phyloP scores from a whole-genome alignment of 2,797 vertebrate genomes.

The Hydrophis major region DNA sequence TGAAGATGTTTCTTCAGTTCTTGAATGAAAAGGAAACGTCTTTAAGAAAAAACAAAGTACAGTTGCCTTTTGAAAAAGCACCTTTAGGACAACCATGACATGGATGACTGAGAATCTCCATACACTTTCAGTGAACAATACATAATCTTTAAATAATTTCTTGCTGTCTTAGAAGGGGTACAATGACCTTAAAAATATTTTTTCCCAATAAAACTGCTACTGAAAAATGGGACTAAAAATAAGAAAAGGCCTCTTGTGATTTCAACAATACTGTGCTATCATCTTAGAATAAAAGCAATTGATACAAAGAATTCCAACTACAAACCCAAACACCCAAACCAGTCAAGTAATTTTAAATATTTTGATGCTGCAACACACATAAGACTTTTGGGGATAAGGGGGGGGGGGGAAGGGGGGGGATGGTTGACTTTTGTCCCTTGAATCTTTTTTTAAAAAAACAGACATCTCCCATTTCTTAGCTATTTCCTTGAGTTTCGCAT shows the following conservation, averaged over 20 bases:
- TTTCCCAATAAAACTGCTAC: constrained; percentile 43
- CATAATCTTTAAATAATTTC: constrained; percentile 50
- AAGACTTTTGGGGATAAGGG: neutral
- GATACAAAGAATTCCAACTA: constrained; percentile 71
- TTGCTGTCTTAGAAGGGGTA: constrained; percentile 57
- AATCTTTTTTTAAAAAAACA: constrained; percentile 5
- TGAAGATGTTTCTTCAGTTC: neutral
- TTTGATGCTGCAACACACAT: constrained; percentile 14
- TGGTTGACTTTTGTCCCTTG: constrained; percentile 29
- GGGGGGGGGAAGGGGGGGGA: neutral
- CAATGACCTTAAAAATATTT: constrained; percentile 61
- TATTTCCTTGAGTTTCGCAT: constrained; percentile 40
- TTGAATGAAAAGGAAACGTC: neutral
- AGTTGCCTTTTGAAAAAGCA: neutral
- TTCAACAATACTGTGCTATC: constrained; percentile 58
- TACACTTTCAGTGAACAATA: constrained; percentile 52
- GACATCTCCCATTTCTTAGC: constrained; percentile 35
- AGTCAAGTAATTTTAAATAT: constrained; percentile 64
- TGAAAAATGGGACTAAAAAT: constrained; percentile 50
- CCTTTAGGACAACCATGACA: neutral
- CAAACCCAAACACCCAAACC: constrained; percentile 61
- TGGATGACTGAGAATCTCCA: neutral
- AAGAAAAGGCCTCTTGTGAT: constrained; percentile 50
- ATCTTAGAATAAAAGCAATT: constrained; percentile 67
- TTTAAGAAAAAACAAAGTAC: neutral